Percentiles rank a stretch among this genome's conserved stretches.
Evolutionary conservation across 2,797 vertebrate species (phyloP).

Genomic region (Scolopax rusticola): DNA sequence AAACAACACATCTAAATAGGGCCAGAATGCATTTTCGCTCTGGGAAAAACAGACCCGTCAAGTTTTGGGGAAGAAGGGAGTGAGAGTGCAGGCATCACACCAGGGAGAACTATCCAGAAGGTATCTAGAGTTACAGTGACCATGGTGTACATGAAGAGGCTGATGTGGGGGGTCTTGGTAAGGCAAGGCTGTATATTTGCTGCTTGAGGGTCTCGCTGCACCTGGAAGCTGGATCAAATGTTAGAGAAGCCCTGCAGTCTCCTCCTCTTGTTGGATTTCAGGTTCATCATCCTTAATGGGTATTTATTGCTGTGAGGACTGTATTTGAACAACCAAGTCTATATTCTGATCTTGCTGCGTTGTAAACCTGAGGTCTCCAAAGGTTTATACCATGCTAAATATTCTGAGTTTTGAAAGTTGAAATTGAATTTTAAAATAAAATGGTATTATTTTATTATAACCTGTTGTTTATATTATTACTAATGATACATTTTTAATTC

Average conservation of each 20-base stretch:
- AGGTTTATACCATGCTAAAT: not conserved
- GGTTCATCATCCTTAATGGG: not conserved
- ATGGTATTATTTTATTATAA: not conserved
- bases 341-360: not conserved
- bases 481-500: not conserved
- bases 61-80: not conserved
- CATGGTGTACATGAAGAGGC: rapidly evolving
- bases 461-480: not conserved
- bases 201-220: not conserved
- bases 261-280: not conserved
- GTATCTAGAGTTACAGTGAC: no score
- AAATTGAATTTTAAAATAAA: not conserved
- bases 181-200: not conserved
- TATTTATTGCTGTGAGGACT: not conserved
- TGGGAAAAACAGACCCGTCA: slow-evolving; percentile 25
- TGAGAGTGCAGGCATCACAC: not conserved
- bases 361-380: not conserved
- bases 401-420: not conserved
- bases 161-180: not conserved
- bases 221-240: not conserved
- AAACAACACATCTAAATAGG: slow-evolving; percentile 71
- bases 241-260: not conserved
- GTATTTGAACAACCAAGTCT: not conserved
- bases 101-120: not conserved
- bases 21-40: slow-evolving; percentile 73